Conservation (phyloP, 2,888 invertebrate genomes). For the Anthrax anthrax region DNA sequence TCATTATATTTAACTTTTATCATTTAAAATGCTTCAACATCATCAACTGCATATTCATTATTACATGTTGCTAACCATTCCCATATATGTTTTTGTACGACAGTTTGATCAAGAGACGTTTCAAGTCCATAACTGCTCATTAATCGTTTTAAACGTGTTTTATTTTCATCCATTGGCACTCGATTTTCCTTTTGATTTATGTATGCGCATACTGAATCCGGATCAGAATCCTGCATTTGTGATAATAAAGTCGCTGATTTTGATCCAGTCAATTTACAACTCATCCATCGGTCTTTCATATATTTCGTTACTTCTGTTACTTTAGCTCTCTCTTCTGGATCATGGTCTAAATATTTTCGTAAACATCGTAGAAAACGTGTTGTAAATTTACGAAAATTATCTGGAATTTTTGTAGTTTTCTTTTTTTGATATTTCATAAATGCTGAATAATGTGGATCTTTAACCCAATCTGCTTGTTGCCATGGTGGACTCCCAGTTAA, state of each 20-base stretch:
- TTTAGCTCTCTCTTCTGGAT: slow-evolving; percentile 47
- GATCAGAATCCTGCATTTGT: slow-evolving; percentile 26
- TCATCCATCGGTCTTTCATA: slow-evolving; percentile 45
- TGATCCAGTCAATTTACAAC: slow-evolving; percentile 38
- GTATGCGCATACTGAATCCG: slow-evolving; percentile 39
- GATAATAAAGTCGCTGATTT: slow-evolving; percentile 36
- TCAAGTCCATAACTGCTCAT: slow-evolving; percentile 48
- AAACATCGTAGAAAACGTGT: slow-evolving; percentile 54
- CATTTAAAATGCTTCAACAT: not conserved
- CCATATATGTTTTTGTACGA: slow-evolving; percentile 45
- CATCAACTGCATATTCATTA: not conserved
- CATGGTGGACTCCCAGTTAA: slow-evolving; percentile 58
- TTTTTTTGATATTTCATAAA: slow-evolving; percentile 52
- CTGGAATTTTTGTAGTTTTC: slow-evolving; percentile 43
- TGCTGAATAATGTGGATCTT: slow-evolving; percentile 51
- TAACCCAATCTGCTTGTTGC: slow-evolving; percentile 55
- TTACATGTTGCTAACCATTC: slow-evolving; percentile 48
- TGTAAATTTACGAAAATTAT: slow-evolving; percentile 46
- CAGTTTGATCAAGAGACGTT: slow-evolving; percentile 45
- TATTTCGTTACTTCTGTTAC: slow-evolving; percentile 45
- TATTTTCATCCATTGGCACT: slow-evolving; percentile 39
- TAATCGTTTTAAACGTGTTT: slow-evolving; percentile 38
- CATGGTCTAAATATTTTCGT: slow-evolving; percentile 52
- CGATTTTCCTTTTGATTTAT: slow-evolving; percentile 38
- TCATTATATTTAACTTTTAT: no score